A percentile compares a stretch with the other conserved stretches of the same genome.
phyloP scores from a whole-genome alignment of 30 jellyfish, hydroid and myxozoan species.

The Cassiopea xamachana region DNA sequence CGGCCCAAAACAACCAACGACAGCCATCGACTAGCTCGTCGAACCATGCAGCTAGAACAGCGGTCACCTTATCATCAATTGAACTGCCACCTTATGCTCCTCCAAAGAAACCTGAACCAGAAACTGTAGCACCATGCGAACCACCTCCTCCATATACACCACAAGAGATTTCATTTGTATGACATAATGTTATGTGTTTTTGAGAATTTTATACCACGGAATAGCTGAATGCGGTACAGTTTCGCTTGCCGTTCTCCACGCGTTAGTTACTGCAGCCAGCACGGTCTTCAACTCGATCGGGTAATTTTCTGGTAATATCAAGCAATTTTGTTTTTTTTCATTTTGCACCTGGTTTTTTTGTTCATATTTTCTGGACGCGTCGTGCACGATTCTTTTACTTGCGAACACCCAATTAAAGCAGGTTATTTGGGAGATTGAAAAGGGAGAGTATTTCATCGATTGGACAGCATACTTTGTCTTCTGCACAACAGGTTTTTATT shows the following conservation, averaged over 20 bases:
- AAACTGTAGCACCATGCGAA: slow-evolving; percentile 74
- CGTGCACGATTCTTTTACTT: background rate
- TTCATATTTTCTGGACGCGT: background rate
- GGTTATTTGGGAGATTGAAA: too few species aligned
- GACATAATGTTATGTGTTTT: slow-evolving; percentile 19
- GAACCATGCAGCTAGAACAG: slow-evolving; percentile 16
- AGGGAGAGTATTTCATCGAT: background rate
- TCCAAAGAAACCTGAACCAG: slow-evolving; percentile 82
- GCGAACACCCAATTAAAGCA: too few species aligned
- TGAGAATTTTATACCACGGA: background rate
- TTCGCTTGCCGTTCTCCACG: background rate
- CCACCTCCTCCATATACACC: slow-evolving; percentile 95
- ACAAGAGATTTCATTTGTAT: slow-evolving; percentile 63
- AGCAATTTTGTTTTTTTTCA: background rate
- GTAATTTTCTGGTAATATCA: background rate
- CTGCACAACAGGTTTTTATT: background rate
- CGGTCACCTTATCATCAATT: slow-evolving; percentile 25
- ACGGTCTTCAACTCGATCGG: background rate
- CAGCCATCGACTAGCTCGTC: slow-evolving; percentile 36
- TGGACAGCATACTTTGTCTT: background rate
- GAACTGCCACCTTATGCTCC: slow-evolving; percentile 83
- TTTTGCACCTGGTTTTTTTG: background rate
- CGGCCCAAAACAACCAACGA: slow-evolving; percentile 73
- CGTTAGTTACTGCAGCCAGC: background rate
- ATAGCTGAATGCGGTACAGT: background rate